Percentiles rank a stretch among this genome's conserved stretches.
phyloP scores from a whole-genome alignment of 2,113 vertebrate species.

The Heterocephalus glaber region DNA sequence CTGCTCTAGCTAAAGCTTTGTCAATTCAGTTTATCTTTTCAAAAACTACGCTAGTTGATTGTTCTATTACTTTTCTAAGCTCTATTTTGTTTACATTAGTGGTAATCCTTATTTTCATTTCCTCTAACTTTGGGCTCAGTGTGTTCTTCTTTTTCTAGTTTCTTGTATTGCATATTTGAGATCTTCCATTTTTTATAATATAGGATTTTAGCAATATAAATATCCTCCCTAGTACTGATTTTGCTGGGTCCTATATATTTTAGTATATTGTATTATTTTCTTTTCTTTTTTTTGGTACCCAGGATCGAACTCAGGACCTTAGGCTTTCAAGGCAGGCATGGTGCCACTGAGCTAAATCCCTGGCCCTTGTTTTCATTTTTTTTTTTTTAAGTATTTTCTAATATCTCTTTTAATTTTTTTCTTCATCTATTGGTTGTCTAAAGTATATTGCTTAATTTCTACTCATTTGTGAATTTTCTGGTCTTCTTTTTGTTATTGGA shows the following conservation, averaged over 20 bases:
- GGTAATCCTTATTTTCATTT: neutral
- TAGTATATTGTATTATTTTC: neutral
- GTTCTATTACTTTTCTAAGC: neutral
- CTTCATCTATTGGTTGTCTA: neutral
- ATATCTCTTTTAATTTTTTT: neutral
- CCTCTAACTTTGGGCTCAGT: neutral
- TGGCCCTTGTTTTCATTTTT: neutral
- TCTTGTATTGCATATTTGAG: neutral
- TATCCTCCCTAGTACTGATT: neutral
- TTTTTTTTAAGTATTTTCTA: neutral
- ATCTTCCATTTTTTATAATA: neutral
- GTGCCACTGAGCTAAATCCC: too few relatives aligned
- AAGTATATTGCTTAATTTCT: neutral
- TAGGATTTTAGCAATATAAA: neutral
- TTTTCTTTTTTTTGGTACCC: too few relatives aligned
- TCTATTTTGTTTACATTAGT: neutral
- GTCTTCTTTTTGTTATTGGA: neutral
- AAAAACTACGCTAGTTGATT: neutral
- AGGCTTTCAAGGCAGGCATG: too few relatives aligned
- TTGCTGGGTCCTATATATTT: neutral
- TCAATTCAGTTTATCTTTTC: neutral
- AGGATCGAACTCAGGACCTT: too few relatives aligned
- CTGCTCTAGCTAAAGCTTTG: neutral
- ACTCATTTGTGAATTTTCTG: neutral
- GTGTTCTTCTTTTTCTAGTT: neutral